These are phyloP conservation scores for Temnothorax curvispinosus DNA, from an alignment of 1,140 invertebrate genomes.

Conservation along the genomic window DNA sequence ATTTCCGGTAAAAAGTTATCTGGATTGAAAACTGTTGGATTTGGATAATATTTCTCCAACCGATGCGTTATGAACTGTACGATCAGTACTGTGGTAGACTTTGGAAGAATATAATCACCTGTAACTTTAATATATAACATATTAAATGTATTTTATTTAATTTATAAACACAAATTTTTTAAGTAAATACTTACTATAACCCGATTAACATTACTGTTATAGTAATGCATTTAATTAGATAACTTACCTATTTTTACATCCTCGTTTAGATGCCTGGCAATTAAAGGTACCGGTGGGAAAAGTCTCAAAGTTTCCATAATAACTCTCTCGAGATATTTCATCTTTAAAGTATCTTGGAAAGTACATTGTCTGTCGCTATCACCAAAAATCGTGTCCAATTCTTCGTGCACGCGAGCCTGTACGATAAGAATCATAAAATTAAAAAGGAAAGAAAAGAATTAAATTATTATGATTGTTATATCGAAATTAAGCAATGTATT, in stretches of 20 bases:
- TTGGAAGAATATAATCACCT: slow-evolving; percentile 87
- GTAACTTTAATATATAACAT: slow-evolving; percentile 82
- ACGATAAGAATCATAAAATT: not conserved
- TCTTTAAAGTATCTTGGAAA: slow-evolving; percentile 92
- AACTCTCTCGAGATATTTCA: slow-evolving; percentile 94
- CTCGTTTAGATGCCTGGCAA: slow-evolving; percentile 90
- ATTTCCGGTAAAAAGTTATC: slow-evolving; percentile 96
- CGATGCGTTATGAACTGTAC: slow-evolving; percentile 91
- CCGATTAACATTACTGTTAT: slow-evolving; percentile 41
- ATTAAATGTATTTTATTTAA: not conserved
- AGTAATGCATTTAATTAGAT: slow-evolving; percentile 69
- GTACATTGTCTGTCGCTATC: slow-evolving; percentile 90
- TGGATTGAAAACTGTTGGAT: slow-evolving; percentile 95
- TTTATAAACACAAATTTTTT: not conserved
- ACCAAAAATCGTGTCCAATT: slow-evolving; percentile 92
- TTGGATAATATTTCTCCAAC: slow-evolving; percentile 91
- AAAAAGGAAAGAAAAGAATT: not conserved
- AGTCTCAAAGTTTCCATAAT: slow-evolving; percentile 91
- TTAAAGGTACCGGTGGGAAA: slow-evolving; percentile 93
- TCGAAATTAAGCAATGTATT: not conserved
- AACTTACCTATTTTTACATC: slow-evolving; percentile 89
- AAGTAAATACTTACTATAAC: not conserved
- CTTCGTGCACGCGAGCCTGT: slow-evolving; percentile 84
- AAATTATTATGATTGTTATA: not conserved
- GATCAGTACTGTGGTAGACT: slow-evolving; percentile 90